Evolutionary conservation across 1,140 invertebrate genomes (phyloP), one percentile per base, ranked within the genome.

Genomic region (Papilio polyxenes): DNA sequence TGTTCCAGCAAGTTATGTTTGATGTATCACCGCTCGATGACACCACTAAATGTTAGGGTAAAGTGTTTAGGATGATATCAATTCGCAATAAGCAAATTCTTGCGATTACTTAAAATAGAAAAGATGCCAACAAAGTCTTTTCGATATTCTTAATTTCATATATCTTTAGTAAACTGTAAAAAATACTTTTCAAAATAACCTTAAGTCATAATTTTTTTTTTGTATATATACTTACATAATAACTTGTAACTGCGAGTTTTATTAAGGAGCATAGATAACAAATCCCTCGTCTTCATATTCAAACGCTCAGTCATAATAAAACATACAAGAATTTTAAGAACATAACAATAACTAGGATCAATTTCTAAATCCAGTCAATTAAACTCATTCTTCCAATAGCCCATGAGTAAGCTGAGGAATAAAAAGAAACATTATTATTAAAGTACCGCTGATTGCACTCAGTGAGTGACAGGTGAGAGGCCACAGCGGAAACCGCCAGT

Each of bases 381-480:
- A 72, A 72, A 72, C 23, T 7, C 11, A 72, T 72, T 72, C 62
- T 69, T 69, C 65, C 11, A 72, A 72, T 13, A 37, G 65, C 0
- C 31, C 23, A 40, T 72, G 62, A 72, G 65, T 37, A 40, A 59
- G 56, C 56, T 59, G 56, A 65, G 87, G 86, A 88, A 83, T 85
- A 83, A 86, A 83, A 83, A 82, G 83, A 87, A 88, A 89, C 86
- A 85, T 88, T 72, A 69, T 31, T 69, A 90, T 89, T 87, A 87
- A 82, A 82, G 85, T 77, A 84, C 84, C 84, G 85, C 91, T 89
- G 87, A 91, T 84, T 86, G 83, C 87, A 87, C 89, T 90, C 85
- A 83, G 74, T 81, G 83, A 84, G 90, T 92, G 89, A 92, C 89
- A 90, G 89, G 89, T 89, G 89, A 92, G 79, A 84, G 85, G 86